Base-by-base conservation (phyloP, 2,797 vertebrate species). In the Dallia pectoralis region DNA sequence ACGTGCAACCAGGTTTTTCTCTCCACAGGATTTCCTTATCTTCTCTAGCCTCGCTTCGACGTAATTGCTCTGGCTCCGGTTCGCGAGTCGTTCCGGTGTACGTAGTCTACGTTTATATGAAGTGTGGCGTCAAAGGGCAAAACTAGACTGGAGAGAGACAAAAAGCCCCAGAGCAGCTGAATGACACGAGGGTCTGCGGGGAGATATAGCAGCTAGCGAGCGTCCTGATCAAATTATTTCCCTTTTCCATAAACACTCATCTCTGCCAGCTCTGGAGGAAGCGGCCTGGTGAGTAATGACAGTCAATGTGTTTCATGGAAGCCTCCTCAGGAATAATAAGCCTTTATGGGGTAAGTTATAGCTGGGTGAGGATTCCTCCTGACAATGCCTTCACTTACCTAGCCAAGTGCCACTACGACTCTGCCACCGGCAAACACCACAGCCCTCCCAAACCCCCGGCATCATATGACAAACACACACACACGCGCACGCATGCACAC, bases 271-370 rank as follows among this genome's bases (percentile, higher is more conserved):
- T 40, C 67, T 29, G 7, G 61, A 63, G 61, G 74, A 86, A 82
- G 73, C 65, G 65, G 53, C 78, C 67, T 63, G 3, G 74, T 77
- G 78, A 89, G 82, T 83, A 82, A 82, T 89, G 88, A 89, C 87
- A 86, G 83, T 83, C 84, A 89, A 85, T 83, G 40, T 69, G 80
- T 78, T 89, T 83, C 67, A 74, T 75, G 61, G 78, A 67, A 62
- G 69, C 79, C 82, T 87, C 82, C 76, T 81, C 72, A 75, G 77
- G 78, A 88, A 87, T 90, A 87, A 91, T 83, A 81, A 79, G 74
- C 77, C 84, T 87, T 89, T 84, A 84, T 78, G 79, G 74, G 77
- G 56, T 67, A 84, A 86, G 84, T 89, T 88, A 87, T 75, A 84
- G 82, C 77, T 18, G 65, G n/a, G 77, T 70, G 59, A 77, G 80